Evolutionary conservation across 2,797 vertebrate species (phyloP).

Genomic region (Coccyzus lansbergi): DNA sequence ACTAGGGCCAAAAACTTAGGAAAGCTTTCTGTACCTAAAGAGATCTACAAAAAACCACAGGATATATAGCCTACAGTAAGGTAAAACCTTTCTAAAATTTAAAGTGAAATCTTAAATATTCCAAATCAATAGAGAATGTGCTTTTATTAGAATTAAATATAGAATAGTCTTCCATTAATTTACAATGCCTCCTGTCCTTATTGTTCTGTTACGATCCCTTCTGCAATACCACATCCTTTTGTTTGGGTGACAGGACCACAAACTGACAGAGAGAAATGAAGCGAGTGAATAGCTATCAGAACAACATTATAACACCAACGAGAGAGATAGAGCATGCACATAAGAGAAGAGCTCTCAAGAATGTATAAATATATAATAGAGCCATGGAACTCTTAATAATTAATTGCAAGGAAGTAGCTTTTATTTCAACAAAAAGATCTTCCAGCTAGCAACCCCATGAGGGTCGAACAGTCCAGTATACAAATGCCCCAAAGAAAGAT

Average conservation of each 20-base stretch:
- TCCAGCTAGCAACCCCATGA: slow-evolving; percentile 7
- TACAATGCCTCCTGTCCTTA: not conserved
- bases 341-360: slow-evolving; percentile 59
- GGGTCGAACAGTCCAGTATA: not conserved
- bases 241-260: slow-evolving; percentile 55
- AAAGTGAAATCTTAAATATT: not conserved
- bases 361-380: slow-evolving; percentile 74
- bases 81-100: not conserved
- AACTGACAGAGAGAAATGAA: slow-evolving; percentile 64
- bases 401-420: slow-evolving; percentile 68
- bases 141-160: not conserved
- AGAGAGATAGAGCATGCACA: not conserved
- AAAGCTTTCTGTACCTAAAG: not conserved
- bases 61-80: not conserved
- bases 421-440: slow-evolving; percentile 62
- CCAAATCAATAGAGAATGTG: not conserved
- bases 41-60: not conserved
- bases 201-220: not conserved
- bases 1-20: not conserved
- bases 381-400: slow-evolving; percentile 67
- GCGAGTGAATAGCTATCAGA: slow-evolving; percentile 60
- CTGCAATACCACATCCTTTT: not conserved
- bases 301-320: not conserved
- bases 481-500: not conserved
- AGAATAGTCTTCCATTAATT: not conserved